phyloP scores from a whole-genome alignment of 2,797 vertebrate species.

The Brotula barbata region DNA sequence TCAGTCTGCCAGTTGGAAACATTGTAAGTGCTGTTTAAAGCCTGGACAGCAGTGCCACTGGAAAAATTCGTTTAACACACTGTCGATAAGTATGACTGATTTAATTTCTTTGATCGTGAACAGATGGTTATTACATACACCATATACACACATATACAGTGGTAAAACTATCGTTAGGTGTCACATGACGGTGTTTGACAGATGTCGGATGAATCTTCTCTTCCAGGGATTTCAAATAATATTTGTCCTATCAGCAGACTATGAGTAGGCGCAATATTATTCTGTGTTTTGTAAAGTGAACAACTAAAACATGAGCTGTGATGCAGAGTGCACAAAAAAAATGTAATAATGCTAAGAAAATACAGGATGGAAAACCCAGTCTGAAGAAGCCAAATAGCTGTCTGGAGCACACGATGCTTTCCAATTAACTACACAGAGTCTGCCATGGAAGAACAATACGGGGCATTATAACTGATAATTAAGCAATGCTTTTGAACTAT shows the following conservation, averaged over 20 bases:
- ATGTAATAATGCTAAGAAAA: conserved; percentile 12
- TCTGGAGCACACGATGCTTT: conserved; percentile 43
- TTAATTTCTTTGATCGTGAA: conserved; percentile 19
- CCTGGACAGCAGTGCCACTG: background rate
- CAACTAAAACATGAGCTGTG: conserved; percentile 8
- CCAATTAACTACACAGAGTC: conserved; percentile 15
- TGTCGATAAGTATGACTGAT: conserved; percentile 10
- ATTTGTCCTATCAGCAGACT: background rate
- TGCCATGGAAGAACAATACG: conserved; percentile 59
- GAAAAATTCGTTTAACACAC: conserved; percentile 24
- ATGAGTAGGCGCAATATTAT: conserved; percentile 2
- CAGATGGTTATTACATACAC: conserved; percentile 1
- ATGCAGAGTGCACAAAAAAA: conserved; percentile 13
- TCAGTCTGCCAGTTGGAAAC: conserved; percentile 28
- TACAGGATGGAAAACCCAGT: conserved; percentile 34
- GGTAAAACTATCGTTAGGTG: too few relatives aligned
- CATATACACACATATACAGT: background rate
- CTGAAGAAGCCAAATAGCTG: conserved; percentile 45
- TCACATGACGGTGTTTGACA: background rate
- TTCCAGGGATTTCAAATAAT: background rate
- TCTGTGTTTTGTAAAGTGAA: background rate
- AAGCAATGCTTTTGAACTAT: conserved; percentile 52
- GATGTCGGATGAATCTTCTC: background rate
- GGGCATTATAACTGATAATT: conserved; percentile 54
- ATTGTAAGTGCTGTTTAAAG: conserved; percentile 26